Percentiles rank a stretch among this genome's conserved stretches.
Conservation (phyloP, 1,140 invertebrate genomes). For the Scaptomyza montana region DNA sequence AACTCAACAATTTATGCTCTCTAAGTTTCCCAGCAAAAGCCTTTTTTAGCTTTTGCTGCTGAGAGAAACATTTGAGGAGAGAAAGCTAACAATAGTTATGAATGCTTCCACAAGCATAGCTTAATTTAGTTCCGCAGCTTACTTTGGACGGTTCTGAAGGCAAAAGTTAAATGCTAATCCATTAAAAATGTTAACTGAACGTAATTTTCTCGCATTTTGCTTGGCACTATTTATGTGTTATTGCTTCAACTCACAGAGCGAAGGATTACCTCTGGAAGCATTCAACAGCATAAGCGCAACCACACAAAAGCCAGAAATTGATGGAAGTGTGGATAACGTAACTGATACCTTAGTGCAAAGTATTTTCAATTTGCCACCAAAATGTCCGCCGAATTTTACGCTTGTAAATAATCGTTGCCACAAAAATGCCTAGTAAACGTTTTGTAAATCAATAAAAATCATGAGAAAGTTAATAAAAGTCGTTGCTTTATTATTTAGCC, state of each 20-base stretch:
- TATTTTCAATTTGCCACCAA: slow-evolving; percentile 13
- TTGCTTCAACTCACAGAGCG: not conserved
- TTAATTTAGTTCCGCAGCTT: slow-evolving; percentile 19
- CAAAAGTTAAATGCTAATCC: not conserved
- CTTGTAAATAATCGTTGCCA: not conserved
- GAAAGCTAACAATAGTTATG: slow-evolving; percentile 5
- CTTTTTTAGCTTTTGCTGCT: not conserved
- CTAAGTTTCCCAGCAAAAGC: no score
- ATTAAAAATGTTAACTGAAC: slow-evolving; percentile 3
- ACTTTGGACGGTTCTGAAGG: not conserved
- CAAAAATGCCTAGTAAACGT: slow-evolving; percentile 8
- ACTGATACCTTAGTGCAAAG: slow-evolving; percentile 7
- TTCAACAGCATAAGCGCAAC: no score
- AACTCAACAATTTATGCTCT: no score
- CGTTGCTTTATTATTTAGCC: not conserved
- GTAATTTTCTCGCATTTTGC: not conserved
- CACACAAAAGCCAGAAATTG: not conserved
- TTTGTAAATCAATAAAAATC: no score
- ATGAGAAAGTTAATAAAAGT: not conserved
- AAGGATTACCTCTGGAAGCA: not conserved
- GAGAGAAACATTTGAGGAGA: not conserved
- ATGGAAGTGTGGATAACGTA: not conserved
- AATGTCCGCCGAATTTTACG: slow-evolving; percentile 19
- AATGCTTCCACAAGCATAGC: not conserved
- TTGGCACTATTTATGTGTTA: slow-evolving; percentile 11